A percentile compares a stretch with the other conserved stretches of the same genome.
phyloP scores from a whole-genome alignment of 92 coral and sea anemone genomes.

The Parazoanthus darwini region DNA sequence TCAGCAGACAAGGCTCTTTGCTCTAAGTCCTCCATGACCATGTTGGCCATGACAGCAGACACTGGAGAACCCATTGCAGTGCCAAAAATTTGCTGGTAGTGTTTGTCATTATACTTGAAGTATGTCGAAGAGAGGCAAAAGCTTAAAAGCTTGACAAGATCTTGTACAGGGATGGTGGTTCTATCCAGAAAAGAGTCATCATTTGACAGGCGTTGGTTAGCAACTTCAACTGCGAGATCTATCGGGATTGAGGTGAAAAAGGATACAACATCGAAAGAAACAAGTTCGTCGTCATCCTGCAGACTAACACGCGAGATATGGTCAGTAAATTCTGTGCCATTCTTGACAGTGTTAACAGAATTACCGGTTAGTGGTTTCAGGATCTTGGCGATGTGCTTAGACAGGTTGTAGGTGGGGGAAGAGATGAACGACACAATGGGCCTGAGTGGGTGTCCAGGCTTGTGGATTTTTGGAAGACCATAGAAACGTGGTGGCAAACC shows the following conservation, averaged over 20 bases:
- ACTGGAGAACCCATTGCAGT: constrained; percentile 32
- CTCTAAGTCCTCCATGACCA: constrained; percentile 21
- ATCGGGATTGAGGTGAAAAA: constrained; percentile 1
- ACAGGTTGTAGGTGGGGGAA: not conserved
- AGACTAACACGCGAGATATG: not conserved
- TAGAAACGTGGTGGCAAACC: constrained; percentile 12
- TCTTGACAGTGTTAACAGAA: constrained; percentile 1
- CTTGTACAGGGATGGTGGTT: not conserved
- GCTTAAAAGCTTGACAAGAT: not conserved
- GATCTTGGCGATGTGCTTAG: constrained; percentile 2
- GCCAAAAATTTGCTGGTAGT: constrained; percentile 15
- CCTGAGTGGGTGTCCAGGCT: not conserved
- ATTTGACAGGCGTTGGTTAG: not conserved
- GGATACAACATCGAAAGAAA: not conserved
- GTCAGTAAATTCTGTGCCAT: constrained; percentile 1
- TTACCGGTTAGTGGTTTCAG: constrained; percentile 9
- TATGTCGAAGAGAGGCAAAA: constrained; percentile 30
- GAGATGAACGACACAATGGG: constrained; percentile 8
- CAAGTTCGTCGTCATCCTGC: constrained; percentile 11
- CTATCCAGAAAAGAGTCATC: not conserved
- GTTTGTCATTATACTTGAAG: constrained; percentile 15
- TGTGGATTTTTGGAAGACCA: constrained; percentile 18
- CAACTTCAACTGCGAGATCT: not conserved
- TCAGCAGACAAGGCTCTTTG: constrained; percentile 14
- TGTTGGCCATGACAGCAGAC: constrained; percentile 22